Evolutionary conservation across 2,888 invertebrate species (phyloP), one percentile per base, ranked within the genome.

Genomic region (Sussaba pulchella): DNA sequence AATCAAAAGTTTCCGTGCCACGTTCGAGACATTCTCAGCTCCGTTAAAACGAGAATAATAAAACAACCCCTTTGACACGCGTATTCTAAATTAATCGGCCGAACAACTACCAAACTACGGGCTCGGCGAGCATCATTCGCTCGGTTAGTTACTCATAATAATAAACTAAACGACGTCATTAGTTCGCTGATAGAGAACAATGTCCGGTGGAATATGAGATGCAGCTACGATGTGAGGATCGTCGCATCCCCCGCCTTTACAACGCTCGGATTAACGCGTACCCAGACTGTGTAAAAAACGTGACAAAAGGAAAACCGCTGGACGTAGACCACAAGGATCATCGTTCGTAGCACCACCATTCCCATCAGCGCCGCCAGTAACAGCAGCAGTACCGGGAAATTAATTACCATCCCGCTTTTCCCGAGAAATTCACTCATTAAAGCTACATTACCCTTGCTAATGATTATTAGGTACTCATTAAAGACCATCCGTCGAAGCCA

Each of bases 391-490:
- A 26, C 17, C 21, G 19, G 21, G 45, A 47, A 24, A 59, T 74
- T 74, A 74, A 74, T 74, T 74, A 59, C 57, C 47, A 4, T 47
- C 66, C 59, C 54, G 21, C 66, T 66, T 59, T 36, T 39, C 57
- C 21, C 19, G 26, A 64, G 17, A 26, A 24, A 47, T 74, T 54
- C 64, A 54, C 73, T 45, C 73, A 17, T 47, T 59, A 57, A 59
- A 19, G 12, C 47, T 10, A 41, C 57, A 3, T 12, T 52, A 54
- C 9, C 47, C 24, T 19, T 26, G 24, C 69, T 50, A 70, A 75
- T 69, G 63, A 82, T 75, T 75, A 73, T 72, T 73, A 74, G 71
- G 43, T 59, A 57, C 70, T 81, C 74, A 73, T 81, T 77, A 78
- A 74, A 72, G 39, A 39, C 31, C 69, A 64, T 69, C 41, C 47